Conservation (phyloP, 2,113 vertebrate genomes). For the Pachypanchax playfairii region DNA sequence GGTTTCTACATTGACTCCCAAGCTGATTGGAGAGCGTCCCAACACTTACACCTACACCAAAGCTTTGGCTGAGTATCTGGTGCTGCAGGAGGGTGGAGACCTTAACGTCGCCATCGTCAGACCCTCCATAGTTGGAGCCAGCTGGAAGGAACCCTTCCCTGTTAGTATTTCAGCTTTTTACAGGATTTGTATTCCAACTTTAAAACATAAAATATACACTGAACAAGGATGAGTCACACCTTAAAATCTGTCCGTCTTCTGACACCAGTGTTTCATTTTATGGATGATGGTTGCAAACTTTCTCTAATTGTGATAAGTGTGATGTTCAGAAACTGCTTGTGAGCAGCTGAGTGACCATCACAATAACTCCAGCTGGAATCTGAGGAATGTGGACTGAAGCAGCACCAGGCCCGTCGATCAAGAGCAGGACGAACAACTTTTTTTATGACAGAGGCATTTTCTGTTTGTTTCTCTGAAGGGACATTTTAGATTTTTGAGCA, state of each 20-base stretch:
- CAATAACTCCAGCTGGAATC: not conserved
- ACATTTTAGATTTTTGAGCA: not conserved
- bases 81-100: slow-evolving; percentile 91
- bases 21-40: slow-evolving; percentile 89
- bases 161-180: slow-evolving; percentile 77
- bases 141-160: slow-evolving; percentile 98
- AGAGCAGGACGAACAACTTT: no score
- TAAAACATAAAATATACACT: not conserved
- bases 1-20: slow-evolving; percentile 91
- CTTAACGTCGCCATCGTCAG: slow-evolving; percentile 93
- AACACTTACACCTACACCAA: slow-evolving; percentile 98
- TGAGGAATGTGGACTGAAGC: slow-evolving; percentile 3
- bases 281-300: no score
- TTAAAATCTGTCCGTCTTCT: no score
- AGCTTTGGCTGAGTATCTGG: slow-evolving; percentile 92
- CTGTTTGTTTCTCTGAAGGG: not conserved
- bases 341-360: not conserved
- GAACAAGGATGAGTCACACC: no score
- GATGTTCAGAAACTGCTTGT: not conserved
- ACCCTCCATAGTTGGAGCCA: slow-evolving; percentile 97
- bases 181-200: not conserved
- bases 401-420: no score
- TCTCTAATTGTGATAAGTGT: no score
- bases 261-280: no score
- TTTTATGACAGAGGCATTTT: not conserved